These are phyloP conservation scores for Zele albiditarsus DNA, from an alignment of 2,888 invertebrate species.

Conservation along the genomic window DNA sequence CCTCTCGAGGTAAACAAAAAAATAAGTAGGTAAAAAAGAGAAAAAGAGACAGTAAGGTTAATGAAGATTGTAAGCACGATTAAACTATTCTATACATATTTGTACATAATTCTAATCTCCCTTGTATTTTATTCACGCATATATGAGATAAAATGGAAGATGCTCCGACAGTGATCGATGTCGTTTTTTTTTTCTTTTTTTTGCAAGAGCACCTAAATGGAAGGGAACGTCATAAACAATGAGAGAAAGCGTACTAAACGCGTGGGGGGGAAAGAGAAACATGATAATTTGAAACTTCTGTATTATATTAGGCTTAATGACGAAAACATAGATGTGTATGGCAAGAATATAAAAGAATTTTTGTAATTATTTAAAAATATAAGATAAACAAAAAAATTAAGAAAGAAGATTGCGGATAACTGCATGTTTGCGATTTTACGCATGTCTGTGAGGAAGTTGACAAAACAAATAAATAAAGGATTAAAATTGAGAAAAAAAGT, in stretches of 20 bases:
- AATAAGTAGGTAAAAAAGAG: conserved; percentile 2
- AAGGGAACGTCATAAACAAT: conserved; percentile 26
- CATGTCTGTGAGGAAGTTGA: conserved; percentile 16
- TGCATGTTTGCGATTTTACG: not conserved
- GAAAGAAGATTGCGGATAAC: conserved; percentile 22
- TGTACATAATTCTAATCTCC: conserved; percentile 39
- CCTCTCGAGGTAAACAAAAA: conserved; percentile 35
- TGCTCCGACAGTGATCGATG: conserved; percentile 10
- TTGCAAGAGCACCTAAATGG: conserved; percentile 46
- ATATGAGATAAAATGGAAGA: conserved; percentile 13
- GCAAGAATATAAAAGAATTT: conserved; percentile 63
- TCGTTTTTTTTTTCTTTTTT: conserved; percentile 33
- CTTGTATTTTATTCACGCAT: conserved; percentile 31
- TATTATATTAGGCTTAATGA: conserved; percentile 60
- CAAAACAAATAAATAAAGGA: conserved; percentile 24
- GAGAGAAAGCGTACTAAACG: not conserved
- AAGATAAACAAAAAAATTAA: conserved; percentile 32
- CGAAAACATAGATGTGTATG: conserved; percentile 64
- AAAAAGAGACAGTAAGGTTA: conserved; percentile 30
- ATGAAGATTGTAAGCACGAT: conserved; percentile 10
- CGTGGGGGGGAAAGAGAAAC: conserved; percentile 32
- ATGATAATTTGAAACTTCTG: conserved; percentile 32
- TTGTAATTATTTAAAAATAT: conserved; percentile 67
- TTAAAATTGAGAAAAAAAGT: not conserved
- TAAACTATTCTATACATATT: conserved; percentile 37